A percentile compares a stretch with the other conserved stretches of the same genome.
phyloP scores from a whole-genome alignment of 1,140 invertebrate genomes.

The Panagrolaimus sp. region DNA sequence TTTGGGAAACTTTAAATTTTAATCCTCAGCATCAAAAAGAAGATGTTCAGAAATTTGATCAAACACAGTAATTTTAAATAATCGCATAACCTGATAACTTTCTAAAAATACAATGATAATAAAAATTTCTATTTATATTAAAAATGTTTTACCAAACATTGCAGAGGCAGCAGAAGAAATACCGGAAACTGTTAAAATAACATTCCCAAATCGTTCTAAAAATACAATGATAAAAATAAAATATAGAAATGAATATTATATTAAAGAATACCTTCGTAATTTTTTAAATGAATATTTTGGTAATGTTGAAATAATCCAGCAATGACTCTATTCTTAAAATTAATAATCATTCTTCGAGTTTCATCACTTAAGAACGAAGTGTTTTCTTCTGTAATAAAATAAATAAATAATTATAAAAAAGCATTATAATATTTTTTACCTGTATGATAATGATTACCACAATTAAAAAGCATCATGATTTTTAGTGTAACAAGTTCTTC shows the following conservation, averaged over 20 bases:
- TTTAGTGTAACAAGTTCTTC: slow-evolving; percentile 57
- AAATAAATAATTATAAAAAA: too few relatives aligned
- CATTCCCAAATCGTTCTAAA: slow-evolving; percentile 52
- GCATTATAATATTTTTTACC: too few relatives aligned
- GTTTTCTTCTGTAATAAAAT: slow-evolving; percentile 28
- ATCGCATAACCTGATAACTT: slow-evolving; percentile 57
- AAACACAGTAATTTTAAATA: slow-evolving; percentile 57
- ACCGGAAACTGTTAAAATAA: slow-evolving; percentile 54
- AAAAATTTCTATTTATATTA: background rate
- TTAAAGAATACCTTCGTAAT: slow-evolving; percentile 35
- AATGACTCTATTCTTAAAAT: slow-evolving; percentile 49
- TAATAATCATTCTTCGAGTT: slow-evolving; percentile 32
- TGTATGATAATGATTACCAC: slow-evolving; percentile 46
- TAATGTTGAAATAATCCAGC: slow-evolving; percentile 53
- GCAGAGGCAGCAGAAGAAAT: slow-evolving; percentile 56
- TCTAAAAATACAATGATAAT: slow-evolving; percentile 23
- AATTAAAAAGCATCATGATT: slow-evolving; percentile 56
- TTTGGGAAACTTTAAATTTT: background rate
- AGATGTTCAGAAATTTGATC: slow-evolving; percentile 55
- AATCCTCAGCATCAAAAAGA: slow-evolving; percentile 40
- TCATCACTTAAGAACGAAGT: slow-evolving; percentile 38
- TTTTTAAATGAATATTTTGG: slow-evolving; percentile 37
- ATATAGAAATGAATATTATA: too few relatives aligned
- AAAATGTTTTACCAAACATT: slow-evolving; percentile 33
- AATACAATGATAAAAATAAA: too few relatives aligned